phyloP scores from a whole-genome alignment of 2,113 vertebrate species.

The Piliocolobus tephrosceles region DNA sequence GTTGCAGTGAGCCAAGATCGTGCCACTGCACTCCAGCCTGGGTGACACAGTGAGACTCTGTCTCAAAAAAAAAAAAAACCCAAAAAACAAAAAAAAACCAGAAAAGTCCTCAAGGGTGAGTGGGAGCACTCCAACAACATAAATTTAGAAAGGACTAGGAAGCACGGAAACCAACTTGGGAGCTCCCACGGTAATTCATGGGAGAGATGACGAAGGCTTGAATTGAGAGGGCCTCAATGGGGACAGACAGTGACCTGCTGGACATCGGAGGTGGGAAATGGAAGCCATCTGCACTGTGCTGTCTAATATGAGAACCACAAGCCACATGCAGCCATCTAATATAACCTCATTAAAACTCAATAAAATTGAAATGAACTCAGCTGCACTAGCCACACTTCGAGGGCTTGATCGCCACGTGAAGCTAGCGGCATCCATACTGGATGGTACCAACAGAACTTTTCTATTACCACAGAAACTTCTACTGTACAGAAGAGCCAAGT shows the following conservation, averaged over 20 bases:
- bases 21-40: no score
- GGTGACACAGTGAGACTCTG: no score
- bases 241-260: background rate
- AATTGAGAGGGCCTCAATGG: background rate
- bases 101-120: background rate
- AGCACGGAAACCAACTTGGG: background rate
- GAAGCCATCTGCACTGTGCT: background rate
- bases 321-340: background rate
- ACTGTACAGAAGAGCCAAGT: background rate
- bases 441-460: no score
- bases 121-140: no score
- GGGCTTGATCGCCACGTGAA: background rate
- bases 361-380: background rate
- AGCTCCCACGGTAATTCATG: background rate
- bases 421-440: background rate
- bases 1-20: no score
- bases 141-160: background rate
- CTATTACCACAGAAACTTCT: background rate
- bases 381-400: background rate
- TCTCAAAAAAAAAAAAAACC: no score
- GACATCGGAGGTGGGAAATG: background rate
- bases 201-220: background rate
- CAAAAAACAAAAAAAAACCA: no score
- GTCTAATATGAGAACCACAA: background rate
- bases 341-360: background rate